Evolutionary conservation across 37 sponge, comb jelly and placozoan genomes (phyloP).

Genomic region (Hormiphora californensis): DNA sequence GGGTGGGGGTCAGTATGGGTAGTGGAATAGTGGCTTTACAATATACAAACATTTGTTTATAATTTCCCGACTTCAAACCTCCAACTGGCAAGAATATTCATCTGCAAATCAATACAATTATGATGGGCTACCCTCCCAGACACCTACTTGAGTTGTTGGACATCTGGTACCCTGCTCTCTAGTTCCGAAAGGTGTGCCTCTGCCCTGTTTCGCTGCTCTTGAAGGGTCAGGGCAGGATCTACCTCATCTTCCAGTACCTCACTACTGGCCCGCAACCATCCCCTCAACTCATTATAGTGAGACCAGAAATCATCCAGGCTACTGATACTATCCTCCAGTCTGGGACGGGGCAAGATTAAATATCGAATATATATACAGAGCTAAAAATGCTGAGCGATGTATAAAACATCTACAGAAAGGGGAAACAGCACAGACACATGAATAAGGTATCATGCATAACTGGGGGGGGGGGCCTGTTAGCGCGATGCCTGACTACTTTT

Average conservation of each 20-base stretch:
- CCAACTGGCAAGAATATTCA: no score
- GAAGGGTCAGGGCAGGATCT: conserved; percentile 21
- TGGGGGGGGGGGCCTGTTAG: no score
- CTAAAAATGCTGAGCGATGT: no score
- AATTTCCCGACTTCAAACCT: neutral
- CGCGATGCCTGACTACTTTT: no score
- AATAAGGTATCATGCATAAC: no score
- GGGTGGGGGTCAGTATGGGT: neutral
- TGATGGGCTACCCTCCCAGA: neutral
- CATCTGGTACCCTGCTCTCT: neutral
- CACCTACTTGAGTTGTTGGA: conserved; percentile 42
- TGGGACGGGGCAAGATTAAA: neutral
- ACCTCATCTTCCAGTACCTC: conserved; percentile 17
- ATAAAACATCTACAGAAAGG: no score
- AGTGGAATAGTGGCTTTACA: neutral
- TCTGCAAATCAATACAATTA: no score
- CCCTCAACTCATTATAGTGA: conserved; percentile 44
- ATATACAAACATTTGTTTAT: neutral
- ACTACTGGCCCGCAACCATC: neutral
- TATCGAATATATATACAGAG: no score
- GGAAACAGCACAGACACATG: no score
- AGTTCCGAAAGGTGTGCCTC: neutral
- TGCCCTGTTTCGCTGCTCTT: neutral
- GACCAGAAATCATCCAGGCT: conserved; percentile 54
- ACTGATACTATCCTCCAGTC: conserved; percentile 4